A percentile compares a stretch with the other conserved stretches of the same genome.
Conservation (phyloP, 2,888 invertebrate species). For the Asteroscopus sphinx region DNA sequence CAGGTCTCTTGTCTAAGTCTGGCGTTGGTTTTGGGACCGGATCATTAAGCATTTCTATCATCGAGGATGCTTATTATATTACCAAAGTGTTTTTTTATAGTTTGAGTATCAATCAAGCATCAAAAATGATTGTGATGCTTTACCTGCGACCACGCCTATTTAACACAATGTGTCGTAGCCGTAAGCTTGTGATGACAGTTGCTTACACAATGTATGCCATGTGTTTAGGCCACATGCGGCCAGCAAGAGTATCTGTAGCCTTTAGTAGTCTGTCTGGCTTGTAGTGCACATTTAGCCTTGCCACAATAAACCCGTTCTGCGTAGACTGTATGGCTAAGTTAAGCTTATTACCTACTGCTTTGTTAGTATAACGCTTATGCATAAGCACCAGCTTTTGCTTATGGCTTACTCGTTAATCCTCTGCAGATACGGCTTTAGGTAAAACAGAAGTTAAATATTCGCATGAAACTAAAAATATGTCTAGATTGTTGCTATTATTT, state of each 20-base stretch:
- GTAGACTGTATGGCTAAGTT: conserved; percentile 20
- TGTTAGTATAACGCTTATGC: conserved; percentile 18
- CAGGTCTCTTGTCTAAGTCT: too few relatives aligned
- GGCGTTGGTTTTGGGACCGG: too few relatives aligned
- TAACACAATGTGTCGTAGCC: too few relatives aligned
- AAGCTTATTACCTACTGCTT: conserved; percentile 30
- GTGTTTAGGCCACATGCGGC: conserved; percentile 5
- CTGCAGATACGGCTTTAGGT: conserved; percentile 1
- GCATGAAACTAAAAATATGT: conserved; percentile 6
- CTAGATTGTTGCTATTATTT: too few relatives aligned
- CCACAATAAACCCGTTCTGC: background rate
- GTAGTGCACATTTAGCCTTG: conserved; percentile 3
- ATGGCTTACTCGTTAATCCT: conserved; percentile 30
- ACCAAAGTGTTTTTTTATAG: too few relatives aligned
- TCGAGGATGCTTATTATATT: too few relatives aligned
- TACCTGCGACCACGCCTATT: too few relatives aligned
- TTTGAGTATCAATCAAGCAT: too few relatives aligned
- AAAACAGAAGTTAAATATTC: conserved; percentile 2
- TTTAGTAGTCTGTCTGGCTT: conserved; percentile 1
- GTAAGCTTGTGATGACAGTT: background rate
- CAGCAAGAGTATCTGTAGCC: background rate
- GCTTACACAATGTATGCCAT: background rate
- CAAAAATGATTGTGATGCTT: too few relatives aligned
- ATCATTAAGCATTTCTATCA: too few relatives aligned
- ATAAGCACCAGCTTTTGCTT: conserved; percentile 24